Percentiles rank a stretch among this genome's conserved stretches.
Conservation (phyloP, 2,113 vertebrate genomes). For the Donacobius atricapilla region DNA sequence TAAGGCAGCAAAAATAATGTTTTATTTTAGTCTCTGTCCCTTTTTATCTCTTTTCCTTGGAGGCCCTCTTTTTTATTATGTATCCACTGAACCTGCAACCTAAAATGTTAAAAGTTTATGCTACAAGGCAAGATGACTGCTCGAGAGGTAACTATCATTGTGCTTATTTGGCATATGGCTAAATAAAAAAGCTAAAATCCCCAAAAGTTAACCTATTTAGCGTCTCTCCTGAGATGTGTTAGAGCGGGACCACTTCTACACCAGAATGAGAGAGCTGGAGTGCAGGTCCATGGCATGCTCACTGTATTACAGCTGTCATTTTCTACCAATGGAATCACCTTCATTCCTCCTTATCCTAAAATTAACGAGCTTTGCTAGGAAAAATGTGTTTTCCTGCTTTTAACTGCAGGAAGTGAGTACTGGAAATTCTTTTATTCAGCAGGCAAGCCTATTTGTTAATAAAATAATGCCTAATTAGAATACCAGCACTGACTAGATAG, state of each 20-base stretch:
- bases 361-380: neutral
- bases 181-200: neutral
- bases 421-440: neutral
- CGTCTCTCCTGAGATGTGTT: neutral
- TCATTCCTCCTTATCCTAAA: neutral
- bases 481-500: neutral
- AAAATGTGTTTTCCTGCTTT: neutral
- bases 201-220: neutral
- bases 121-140: neutral
- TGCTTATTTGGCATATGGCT: neutral
- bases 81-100: neutral
- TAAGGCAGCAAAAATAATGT: rapidly evolving
- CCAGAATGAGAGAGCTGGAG: neutral
- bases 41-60: neutral
- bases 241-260: neutral
- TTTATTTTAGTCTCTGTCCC: neutral
- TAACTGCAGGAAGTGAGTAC: neutral
- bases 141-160: neutral
- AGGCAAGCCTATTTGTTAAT: neutral
- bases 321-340: neutral
- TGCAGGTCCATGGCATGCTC: neutral
- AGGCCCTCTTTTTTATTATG: neutral
- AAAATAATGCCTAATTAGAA: neutral
- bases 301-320: neutral
- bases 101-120: neutral